These are phyloP conservation scores for Trisateles emortualis DNA, from an alignment of 2,888 invertebrate species.

Conservation along the genomic window DNA sequence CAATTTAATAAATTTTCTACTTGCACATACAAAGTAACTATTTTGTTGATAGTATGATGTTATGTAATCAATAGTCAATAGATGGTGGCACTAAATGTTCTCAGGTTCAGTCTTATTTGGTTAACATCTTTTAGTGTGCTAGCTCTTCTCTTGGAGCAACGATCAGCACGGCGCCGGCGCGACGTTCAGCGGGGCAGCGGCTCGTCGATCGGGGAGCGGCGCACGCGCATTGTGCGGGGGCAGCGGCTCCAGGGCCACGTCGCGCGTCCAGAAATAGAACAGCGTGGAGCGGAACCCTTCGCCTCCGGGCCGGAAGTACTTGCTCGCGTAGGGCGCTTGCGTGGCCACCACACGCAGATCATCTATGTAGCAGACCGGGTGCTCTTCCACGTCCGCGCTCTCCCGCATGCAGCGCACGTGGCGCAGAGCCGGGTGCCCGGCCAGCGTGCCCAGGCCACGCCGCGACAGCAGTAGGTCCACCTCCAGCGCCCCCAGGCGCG, in stretches of 20 bases:
- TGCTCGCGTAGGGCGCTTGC: slow-evolving; percentile 33
- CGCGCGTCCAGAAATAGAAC: slow-evolving; percentile 49
- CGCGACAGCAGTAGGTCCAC: neutral
- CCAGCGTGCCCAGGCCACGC: neutral
- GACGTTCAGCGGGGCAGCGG: neutral
- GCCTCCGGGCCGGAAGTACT: slow-evolving; percentile 42
- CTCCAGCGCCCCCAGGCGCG: neutral
- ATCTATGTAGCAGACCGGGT: neutral
- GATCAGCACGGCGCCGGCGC: neutral
- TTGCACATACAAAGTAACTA: too few species aligned
- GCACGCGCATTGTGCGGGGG: neutral
- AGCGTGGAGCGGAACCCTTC: slow-evolving; percentile 52
- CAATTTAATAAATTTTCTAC: too few species aligned
- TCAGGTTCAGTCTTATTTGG: too few species aligned
- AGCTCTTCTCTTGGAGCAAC: too few species aligned
- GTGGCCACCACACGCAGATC: neutral
- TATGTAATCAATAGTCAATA: too few species aligned
- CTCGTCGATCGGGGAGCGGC: neutral
- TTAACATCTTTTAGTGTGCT: too few species aligned
- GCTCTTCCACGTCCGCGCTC: neutral
- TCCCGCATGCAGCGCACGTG: slow-evolving; percentile 1
- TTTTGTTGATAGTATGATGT: too few species aligned
- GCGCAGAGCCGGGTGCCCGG: neutral
- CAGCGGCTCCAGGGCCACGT: slow-evolving; percentile 17
- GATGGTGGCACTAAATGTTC: too few species aligned